These are phyloP conservation scores for Sylvilagus floridanus DNA, from an alignment of 2,797 vertebrate genomes.

Conservation along the genomic window DNA sequence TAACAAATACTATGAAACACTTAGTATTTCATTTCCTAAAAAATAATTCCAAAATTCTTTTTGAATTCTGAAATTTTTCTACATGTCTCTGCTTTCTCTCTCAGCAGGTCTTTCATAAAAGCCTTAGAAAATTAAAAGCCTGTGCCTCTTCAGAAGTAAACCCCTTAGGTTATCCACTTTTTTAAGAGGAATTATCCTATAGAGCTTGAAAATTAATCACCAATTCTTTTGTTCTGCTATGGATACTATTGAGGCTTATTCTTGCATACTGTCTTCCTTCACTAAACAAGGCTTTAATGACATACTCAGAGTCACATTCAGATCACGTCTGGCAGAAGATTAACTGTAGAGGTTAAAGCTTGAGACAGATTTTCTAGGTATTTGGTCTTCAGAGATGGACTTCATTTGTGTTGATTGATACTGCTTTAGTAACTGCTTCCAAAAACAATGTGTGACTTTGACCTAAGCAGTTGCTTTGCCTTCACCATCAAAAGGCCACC, in stretches of 20 bases:
- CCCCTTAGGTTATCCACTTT: slow-evolving; percentile 1
- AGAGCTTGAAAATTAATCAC: slow-evolving; percentile 35
- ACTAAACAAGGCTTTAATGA: neutral
- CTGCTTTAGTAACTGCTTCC: neutral
- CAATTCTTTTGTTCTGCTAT: neutral
- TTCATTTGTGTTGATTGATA: neutral
- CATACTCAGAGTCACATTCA: neutral
- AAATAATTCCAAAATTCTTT: slow-evolving; percentile 10
- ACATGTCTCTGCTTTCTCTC: slow-evolving; percentile 9
- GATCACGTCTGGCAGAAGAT: slow-evolving; percentile 40
- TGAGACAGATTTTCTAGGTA: slow-evolving; percentile 42
- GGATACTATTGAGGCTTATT: slow-evolving; percentile 40
- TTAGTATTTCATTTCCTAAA: neutral
- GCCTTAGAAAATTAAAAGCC: slow-evolving; percentile 2
- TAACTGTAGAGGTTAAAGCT: slow-evolving; percentile 2
- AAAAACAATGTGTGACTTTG: neutral
- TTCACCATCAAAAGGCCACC: neutral
- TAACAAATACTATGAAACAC: neutral
- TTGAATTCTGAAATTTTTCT: slow-evolving; percentile 23
- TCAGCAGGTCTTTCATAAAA: slow-evolving; percentile 28
- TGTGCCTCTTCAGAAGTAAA: slow-evolving; percentile 44
- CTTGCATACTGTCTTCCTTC: slow-evolving; percentile 31
- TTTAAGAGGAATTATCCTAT: slow-evolving; percentile 32
- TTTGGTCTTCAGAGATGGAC: neutral
- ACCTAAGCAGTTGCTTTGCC: neutral